A percentile compares a stretch with the other conserved stretches of the same genome.
Evolutionary conservation across 2,113 vertebrate genomes (phyloP).

Genomic region (Pterophyllum scalare): DNA sequence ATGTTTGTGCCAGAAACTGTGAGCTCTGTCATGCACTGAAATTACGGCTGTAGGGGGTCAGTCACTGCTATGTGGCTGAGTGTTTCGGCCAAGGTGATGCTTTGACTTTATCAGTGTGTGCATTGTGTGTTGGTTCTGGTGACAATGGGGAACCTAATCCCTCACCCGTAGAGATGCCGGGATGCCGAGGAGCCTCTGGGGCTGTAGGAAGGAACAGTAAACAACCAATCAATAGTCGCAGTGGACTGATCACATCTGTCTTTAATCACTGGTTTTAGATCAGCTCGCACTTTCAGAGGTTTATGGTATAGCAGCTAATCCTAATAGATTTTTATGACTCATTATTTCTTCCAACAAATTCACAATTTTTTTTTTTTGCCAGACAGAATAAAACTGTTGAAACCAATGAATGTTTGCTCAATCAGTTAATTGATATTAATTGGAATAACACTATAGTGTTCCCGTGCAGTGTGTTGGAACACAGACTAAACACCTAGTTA

Average conservation of each 20-base stretch:
- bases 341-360: not conserved
- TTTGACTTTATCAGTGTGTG: constrained; percentile 12
- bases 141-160: constrained; percentile 72
- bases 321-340: not conserved
- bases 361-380: not conserved
- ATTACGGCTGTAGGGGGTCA: not conserved
- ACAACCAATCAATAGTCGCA: constrained; percentile 59
- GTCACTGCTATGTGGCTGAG: not conserved
- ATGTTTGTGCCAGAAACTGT: not conserved
- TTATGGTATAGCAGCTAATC: not conserved
- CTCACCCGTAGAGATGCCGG: constrained; percentile 47
- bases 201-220: constrained; percentile 53
- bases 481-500: no score
- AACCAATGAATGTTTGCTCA: not conserved
- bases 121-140: constrained; percentile 37
- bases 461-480: no score
- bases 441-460: no score
- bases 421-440: no score
- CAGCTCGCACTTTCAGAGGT: not conserved
- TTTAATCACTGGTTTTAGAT: constrained; percentile 25
- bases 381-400: not conserved
- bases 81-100: constrained; percentile 48
- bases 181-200: constrained; percentile 52
- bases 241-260: constrained; percentile 44
- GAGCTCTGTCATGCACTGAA: not conserved